These are phyloP conservation scores for Diaperis boleti DNA, from an alignment of 2,888 invertebrate species.

Conservation along the genomic window DNA sequence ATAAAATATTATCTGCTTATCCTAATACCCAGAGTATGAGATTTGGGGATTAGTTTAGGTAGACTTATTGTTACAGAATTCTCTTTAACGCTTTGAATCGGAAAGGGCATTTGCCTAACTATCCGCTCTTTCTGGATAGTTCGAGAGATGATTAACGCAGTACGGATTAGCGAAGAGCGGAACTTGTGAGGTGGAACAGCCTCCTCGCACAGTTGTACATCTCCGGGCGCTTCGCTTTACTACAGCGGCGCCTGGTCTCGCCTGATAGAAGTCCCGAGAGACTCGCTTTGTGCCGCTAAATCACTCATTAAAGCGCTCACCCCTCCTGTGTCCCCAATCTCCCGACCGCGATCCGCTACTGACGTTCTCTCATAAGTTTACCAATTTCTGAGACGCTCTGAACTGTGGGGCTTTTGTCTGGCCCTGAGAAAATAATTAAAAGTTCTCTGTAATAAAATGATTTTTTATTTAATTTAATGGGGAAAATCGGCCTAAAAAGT, in stretches of 20 bases:
- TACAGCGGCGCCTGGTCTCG: slow-evolving; percentile 61
- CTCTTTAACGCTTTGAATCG: no score
- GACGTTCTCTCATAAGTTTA: slow-evolving; percentile 33
- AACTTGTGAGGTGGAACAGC: slow-evolving; percentile 59
- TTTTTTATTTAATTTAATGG: no score
- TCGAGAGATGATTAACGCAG: slow-evolving; percentile 30
- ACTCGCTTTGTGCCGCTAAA: slow-evolving; percentile 64
- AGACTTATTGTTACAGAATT: no score
- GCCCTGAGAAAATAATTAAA: not conserved
- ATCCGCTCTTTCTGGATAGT: no score
- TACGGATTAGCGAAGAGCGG: slow-evolving; percentile 50
- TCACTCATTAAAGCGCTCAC: slow-evolving; percentile 63
- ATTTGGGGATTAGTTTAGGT: no score
- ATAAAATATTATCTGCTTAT: no score
- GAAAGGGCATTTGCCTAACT: no score
- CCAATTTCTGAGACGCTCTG: slow-evolving; percentile 32
- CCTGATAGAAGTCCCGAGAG: slow-evolving; percentile 64
- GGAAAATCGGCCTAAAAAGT: no score
- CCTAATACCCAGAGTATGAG: no score
- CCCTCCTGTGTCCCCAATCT: slow-evolving; percentile 36
- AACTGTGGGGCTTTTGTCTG: no score
- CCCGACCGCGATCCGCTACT: slow-evolving; percentile 32
- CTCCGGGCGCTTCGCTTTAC: slow-evolving; percentile 46
- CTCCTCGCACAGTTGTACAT: slow-evolving; percentile 43
- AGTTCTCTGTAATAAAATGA: no score